phyloP scores from a whole-genome alignment of 2,888 invertebrate genomes.

The Nemotelus pantherinus region DNA sequence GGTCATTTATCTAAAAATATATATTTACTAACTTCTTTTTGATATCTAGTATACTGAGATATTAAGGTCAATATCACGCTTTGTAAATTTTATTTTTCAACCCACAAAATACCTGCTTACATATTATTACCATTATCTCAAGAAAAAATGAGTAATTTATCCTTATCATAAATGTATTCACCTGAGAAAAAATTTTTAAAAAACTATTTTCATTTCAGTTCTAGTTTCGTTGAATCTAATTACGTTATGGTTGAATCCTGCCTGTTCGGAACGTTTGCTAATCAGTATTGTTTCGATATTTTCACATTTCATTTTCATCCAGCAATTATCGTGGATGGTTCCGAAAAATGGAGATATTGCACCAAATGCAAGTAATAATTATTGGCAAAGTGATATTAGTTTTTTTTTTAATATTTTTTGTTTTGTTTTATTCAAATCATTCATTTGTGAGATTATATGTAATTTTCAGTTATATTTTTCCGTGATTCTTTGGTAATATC shows the following conservation, averaged over 20 bases:
- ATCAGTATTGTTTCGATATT: conserved; percentile 71
- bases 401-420: too few relatives aligned
- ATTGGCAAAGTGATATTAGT: too few relatives aligned
- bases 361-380: conserved; percentile 68
- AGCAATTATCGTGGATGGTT: conserved; percentile 70
- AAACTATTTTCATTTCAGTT: conserved; percentile 58
- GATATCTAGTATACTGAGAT: too few relatives aligned
- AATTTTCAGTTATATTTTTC: conserved; percentile 53
- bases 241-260: conserved; percentile 69
- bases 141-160: too few relatives aligned
- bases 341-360: conserved; percentile 70
- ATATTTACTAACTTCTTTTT: too few relatives aligned
- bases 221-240: conserved; percentile 69
- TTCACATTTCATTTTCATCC: conserved; percentile 70
- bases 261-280: conserved; percentile 68
- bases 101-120: too few relatives aligned
- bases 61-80: too few relatives aligned
- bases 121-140: too few relatives aligned
- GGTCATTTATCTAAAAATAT: neutral
- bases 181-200: neutral
- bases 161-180: neutral
- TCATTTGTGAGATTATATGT: neutral
- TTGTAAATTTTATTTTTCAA: too few relatives aligned
- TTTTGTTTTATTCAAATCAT: too few relatives aligned
- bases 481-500: conserved; percentile 52